Percentiles rank a stretch among this genome's conserved stretches.
phyloP scores from a whole-genome alignment of 2,888 invertebrate species.

The Hesperia comma region DNA sequence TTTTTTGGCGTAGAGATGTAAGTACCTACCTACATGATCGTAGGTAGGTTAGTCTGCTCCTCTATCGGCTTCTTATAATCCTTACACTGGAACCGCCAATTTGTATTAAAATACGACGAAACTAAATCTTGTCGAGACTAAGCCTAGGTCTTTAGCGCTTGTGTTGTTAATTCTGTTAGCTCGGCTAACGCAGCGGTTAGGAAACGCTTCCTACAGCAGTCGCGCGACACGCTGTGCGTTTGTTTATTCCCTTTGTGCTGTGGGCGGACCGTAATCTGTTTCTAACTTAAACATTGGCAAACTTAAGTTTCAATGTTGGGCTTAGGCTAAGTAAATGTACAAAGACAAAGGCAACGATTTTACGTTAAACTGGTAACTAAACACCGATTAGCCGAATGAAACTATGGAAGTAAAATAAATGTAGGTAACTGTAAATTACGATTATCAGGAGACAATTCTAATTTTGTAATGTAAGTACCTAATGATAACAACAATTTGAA shows the following conservation, averaged over 20 bases:
- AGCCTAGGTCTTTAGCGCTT: conserved; percentile 10
- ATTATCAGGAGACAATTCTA: too few relatives aligned
- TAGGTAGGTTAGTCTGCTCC: too few relatives aligned
- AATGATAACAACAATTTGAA: too few relatives aligned
- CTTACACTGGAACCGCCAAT: too few relatives aligned
- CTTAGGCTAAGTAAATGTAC: background rate
- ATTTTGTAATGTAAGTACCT: too few relatives aligned
- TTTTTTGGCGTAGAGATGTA: too few relatives aligned
- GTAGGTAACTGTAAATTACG: too few relatives aligned
- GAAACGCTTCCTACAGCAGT: conserved; percentile 3
- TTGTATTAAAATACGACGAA: too few relatives aligned
- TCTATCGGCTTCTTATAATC: too few relatives aligned
- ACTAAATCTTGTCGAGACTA: background rate
- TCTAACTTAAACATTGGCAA: conserved; percentile 11
- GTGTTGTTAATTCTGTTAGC: conserved; percentile 15
- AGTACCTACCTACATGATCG: too few relatives aligned
- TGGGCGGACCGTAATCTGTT: conserved; percentile 12
- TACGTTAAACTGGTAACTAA: background rate
- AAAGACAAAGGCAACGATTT: conserved; percentile 5
- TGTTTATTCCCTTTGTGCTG: conserved; percentile 1
- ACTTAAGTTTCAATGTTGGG: conserved; percentile 10
- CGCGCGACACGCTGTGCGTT: conserved; percentile 4
- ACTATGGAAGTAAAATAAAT: too few relatives aligned
- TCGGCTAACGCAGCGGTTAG: background rate
- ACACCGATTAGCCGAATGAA: too few relatives aligned